Percentiles rank a stretch among this genome's conserved stretches.
phyloP scores from a whole-genome alignment of 2,797 vertebrate species.

The Monodelphis domestica region DNA sequence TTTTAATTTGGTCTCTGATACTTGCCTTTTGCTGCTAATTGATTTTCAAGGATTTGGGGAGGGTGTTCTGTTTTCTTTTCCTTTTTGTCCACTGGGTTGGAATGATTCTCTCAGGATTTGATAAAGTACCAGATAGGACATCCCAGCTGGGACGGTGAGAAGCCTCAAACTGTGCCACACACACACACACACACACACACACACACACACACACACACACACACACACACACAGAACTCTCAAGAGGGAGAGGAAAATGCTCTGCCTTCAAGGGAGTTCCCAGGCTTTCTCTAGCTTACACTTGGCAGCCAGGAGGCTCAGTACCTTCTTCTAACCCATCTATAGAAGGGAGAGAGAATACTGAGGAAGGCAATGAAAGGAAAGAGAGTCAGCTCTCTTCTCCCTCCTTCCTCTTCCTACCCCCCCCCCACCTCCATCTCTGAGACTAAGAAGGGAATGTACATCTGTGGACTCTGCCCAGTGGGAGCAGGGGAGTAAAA shows the following conservation, averaged over 20 bases:
- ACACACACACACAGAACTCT: neutral
- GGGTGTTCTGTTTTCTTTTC: neutral
- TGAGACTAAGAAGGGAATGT: neutral
- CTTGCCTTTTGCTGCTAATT: constrained; percentile 87
- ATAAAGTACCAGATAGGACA: neutral
- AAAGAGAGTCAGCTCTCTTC: neutral
- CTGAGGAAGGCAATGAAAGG: neutral
- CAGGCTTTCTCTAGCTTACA: neutral
- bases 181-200: neutral
- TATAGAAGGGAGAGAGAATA: neutral
- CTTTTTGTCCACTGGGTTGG: constrained; percentile 81
- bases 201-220: neutral
- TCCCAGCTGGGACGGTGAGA: constrained; percentile 28
- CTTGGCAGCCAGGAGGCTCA: neutral
- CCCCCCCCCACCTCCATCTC: neutral
- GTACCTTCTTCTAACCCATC: neutral
- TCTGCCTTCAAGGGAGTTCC: neutral
- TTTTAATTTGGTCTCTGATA: constrained; percentile 85
- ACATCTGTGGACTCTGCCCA: too few relatives aligned
- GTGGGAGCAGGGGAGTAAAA: neutral
- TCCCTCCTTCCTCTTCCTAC: neutral
- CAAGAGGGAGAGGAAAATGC: too few relatives aligned
- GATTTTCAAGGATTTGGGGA: constrained; percentile 82
- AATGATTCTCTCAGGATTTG: constrained; percentile 40
- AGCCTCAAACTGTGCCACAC: neutral